These are phyloP conservation scores for Hippoglossus hippoglossus DNA, from an alignment of 2,797 vertebrate genomes.

Conservation along the genomic window DNA sequence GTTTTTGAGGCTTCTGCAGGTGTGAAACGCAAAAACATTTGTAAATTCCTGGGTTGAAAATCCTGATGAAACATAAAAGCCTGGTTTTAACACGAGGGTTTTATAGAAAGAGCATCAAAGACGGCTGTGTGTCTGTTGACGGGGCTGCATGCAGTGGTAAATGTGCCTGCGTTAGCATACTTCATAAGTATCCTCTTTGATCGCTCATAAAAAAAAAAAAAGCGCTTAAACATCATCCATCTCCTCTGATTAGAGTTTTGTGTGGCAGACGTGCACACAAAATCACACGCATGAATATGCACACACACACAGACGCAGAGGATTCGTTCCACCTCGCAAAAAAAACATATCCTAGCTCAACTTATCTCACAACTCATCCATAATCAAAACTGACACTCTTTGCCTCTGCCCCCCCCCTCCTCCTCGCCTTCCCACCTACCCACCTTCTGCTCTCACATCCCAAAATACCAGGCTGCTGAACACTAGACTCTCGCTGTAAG, in stretches of 20 bases:
- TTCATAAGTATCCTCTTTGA: conserved; percentile 27
- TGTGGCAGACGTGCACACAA: conserved; percentile 13
- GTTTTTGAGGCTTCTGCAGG: conserved; percentile 20
- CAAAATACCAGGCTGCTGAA: conserved; percentile 74
- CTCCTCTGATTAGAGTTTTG: conserved; percentile 43
- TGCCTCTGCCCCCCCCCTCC: conserved; percentile 9
- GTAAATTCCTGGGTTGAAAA: conserved; percentile 19
- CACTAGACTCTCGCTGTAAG: conserved; percentile 74
- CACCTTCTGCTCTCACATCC: conserved; percentile 66
- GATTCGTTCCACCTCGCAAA: conserved; percentile 35
- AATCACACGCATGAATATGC: conserved; percentile 3
- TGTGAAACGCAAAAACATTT: conserved; percentile 30
- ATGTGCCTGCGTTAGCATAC: conserved; percentile 1
- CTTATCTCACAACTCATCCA: conserved; percentile 75
- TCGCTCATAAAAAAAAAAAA: background rate
- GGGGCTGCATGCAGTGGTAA: conserved; percentile 1
- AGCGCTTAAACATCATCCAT: conserved; percentile 36
- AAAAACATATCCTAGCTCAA: conserved; percentile 67
- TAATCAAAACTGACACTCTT: conserved; percentile 77
- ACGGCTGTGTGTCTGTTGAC: conserved; percentile 14
- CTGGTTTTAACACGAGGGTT: background rate
- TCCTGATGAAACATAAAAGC: conserved; percentile 14
- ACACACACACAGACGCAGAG: conserved; percentile 13
- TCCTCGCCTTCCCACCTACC: conserved; percentile 24
- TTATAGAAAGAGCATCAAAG: conserved; percentile 8